Evolutionary conservation across 2,888 invertebrate species (phyloP).

Genomic region (Luperina nickerlii): DNA sequence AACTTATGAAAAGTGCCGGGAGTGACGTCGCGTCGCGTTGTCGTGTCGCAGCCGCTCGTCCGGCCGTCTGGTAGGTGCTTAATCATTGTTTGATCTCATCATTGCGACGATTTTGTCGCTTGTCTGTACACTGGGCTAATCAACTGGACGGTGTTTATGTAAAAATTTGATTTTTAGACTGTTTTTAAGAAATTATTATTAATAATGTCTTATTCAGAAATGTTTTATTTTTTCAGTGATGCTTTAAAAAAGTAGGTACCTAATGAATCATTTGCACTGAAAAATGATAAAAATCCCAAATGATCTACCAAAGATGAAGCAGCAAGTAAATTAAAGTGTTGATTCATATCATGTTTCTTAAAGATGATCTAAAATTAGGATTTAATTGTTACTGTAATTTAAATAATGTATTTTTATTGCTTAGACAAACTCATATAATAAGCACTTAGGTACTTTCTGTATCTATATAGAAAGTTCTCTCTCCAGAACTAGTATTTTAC

Average conservation of each 20-base stretch:
- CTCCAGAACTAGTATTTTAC: neutral
- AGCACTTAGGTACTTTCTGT: neutral
- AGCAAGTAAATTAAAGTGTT: neutral
- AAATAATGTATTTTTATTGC: neutral
- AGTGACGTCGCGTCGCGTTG: slow-evolving; percentile 60
- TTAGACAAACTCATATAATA: neutral
- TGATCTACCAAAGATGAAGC: neutral
- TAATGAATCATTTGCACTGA: neutral
- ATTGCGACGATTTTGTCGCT: slow-evolving; percentile 71
- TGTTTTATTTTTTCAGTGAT: too few species aligned
- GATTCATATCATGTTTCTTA: neutral
- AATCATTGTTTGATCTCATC: slow-evolving; percentile 88
- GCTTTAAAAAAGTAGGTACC: too few species aligned
- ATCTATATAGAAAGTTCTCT: neutral
- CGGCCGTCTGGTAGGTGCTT: slow-evolving; percentile 66
- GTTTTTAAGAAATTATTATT: neutral
- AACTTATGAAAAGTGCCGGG: slow-evolving; percentile 85
- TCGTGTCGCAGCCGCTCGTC: slow-evolving; percentile 56
- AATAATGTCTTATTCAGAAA: neutral
- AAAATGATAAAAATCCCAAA: neutral
- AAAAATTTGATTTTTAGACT: neutral
- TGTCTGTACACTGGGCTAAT: slow-evolving; percentile 33
- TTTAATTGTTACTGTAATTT: neutral
- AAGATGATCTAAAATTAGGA: neutral
- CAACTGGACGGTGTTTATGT: slow-evolving; percentile 30